Base-by-base conservation (phyloP, 2,113 vertebrate species). In the Oceanodroma tethys region DNA sequence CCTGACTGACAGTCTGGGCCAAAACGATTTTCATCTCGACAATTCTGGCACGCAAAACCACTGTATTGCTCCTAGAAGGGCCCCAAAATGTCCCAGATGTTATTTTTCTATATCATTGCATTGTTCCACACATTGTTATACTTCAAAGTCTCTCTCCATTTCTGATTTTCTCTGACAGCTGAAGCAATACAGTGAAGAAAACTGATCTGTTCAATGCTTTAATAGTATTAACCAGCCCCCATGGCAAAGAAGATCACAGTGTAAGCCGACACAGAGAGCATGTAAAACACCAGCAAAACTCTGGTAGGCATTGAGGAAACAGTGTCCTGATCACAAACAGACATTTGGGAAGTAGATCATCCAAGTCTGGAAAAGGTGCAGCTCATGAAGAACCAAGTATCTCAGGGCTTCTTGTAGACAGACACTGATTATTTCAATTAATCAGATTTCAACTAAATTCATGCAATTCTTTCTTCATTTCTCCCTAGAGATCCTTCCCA, bases 31-130 rank as follows among this genome's bases (percentile, higher is more conserved):
- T 95, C 87, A 84, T 99, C 98, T 32, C 11, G 91, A 96, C 99
- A 99, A 7, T 99, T 96, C 85, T 99, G 98, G 97, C 99, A 99
- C 62, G 98, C 98, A 62, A 98, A 98, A 6, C 99, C 99, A 7
- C 98, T 93, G 91, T 99, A 99, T 18, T 98, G 98, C 5, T 98
- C 98, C 99, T 99, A 82, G 88, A 91, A 85, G 42, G 40, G 48
- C 9, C 65, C 67, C 85, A 92, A 91, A 66, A 90, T 16, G 20
- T 89, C 29, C n/a, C 63, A 94, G 26, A 16, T 53, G 40, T 95
- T 93, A 97, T 16, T 81, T 62, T 88, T 68, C 60, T 56, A 9
- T 42, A 86, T 22, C 19, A 50, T 2, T 93, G n/a, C 25, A n/a
- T 17, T 79, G 62, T 70, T 75, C 47, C 50, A 95, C 38, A 85